Evolutionary conservation across 2,888 invertebrate genomes (phyloP).

Genomic region (Orthonevra nobilis): DNA sequence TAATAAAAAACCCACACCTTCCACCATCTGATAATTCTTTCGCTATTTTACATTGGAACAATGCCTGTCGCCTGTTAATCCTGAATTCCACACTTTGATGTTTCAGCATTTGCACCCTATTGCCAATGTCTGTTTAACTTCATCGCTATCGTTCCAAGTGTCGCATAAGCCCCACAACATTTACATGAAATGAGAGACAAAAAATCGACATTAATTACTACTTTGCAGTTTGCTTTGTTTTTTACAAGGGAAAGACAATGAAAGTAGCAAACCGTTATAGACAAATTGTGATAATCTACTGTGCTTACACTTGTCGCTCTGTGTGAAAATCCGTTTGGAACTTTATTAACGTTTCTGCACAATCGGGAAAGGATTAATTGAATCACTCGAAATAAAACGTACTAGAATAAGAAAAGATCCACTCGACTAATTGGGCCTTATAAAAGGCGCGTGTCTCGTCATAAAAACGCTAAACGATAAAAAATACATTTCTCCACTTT

Average conservation of each 20-base stretch:
- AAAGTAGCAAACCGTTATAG: slow-evolving; percentile 49
- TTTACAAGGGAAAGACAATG: slow-evolving; percentile 38
- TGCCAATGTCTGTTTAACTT: slow-evolving; percentile 30
- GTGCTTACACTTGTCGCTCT: slow-evolving; percentile 42
- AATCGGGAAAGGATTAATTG: slow-evolving; percentile 56
- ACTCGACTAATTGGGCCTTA: slow-evolving; percentile 52
- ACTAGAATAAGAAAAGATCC: slow-evolving; percentile 42
- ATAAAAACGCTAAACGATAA: slow-evolving; percentile 21
- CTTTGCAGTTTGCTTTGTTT: slow-evolving; percentile 46
- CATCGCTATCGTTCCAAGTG: slow-evolving; percentile 11
- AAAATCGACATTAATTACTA: slow-evolving; percentile 51
- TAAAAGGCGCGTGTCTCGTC: slow-evolving; percentile 54
- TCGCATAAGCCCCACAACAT: slow-evolving; percentile 35
- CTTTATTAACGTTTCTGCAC: slow-evolving; percentile 46
- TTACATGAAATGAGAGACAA: slow-evolving; percentile 43
- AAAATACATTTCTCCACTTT: slow-evolving; percentile 27
- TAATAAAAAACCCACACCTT: background rate
- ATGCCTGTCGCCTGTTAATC: slow-evolving; percentile 8
- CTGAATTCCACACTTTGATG: slow-evolving; percentile 25
- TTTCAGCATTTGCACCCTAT: slow-evolving; percentile 46
- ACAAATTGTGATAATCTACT: slow-evolving; percentile 51
- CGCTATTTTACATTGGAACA: slow-evolving; percentile 9
- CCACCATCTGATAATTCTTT: background rate
- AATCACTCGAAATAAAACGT: slow-evolving; percentile 46
- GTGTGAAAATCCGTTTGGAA: slow-evolving; percentile 38